A percentile compares a stretch with the other conserved stretches of the same genome.
Evolutionary conservation across 2,797 vertebrate species (phyloP).

Genomic region (Cephalopachus bancanus): DNA sequence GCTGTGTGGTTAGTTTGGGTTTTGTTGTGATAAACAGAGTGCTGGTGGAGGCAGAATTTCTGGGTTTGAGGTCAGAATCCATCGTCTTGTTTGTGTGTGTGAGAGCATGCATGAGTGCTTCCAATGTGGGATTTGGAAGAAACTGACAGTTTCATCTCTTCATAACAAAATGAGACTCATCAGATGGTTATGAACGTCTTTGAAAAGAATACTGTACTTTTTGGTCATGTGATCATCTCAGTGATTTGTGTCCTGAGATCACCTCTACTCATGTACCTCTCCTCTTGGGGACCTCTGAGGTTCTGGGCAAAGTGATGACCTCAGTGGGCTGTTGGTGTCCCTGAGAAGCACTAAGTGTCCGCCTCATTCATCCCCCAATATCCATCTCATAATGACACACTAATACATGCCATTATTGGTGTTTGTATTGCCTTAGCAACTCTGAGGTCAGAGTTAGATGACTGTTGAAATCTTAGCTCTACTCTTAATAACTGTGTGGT

Average conservation of each 20-base stretch:
- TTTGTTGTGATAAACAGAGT: background rate
- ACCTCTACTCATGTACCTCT: background rate
- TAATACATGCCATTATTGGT: accelerated
- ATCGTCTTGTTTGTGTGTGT: background rate
- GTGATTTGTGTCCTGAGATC: background rate
- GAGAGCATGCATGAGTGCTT: accelerated
- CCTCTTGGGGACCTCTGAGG: background rate
- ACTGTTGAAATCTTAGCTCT: background rate
- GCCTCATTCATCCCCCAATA: accelerated
- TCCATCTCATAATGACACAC: accelerated
- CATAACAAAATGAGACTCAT: background rate
- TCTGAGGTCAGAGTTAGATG: background rate
- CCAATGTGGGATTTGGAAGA: background rate
- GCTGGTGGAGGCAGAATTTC: background rate
- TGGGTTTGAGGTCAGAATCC: background rate
- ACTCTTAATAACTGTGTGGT: background rate
- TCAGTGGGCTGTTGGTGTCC: background rate
- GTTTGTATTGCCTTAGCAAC: background rate
- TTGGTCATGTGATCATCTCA: background rate
- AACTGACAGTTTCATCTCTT: background rate
- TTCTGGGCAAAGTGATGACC: background rate
- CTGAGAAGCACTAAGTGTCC: background rate
- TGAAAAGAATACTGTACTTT: background rate
- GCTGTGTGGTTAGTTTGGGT: background rate
- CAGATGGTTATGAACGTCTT: background rate